Evolutionary conservation across 2,113 vertebrate genomes (phyloP), one percentile per base, ranked within the genome.

Genomic region (Trachemys scripta): DNA sequence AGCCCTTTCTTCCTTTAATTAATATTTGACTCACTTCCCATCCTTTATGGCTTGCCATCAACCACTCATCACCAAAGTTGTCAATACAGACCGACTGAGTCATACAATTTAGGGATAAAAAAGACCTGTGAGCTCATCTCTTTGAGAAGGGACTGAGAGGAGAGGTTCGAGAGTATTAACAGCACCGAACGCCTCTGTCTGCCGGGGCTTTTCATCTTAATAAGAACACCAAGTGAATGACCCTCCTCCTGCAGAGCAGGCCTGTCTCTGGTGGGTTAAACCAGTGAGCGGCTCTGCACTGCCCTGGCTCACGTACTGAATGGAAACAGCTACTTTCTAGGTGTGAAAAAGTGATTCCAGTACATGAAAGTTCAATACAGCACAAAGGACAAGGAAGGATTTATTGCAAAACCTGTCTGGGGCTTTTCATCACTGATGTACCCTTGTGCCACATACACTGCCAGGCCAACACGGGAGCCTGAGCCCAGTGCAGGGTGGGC

Each of bases 131-230:
- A 65, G 53, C 69, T 54, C 11, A 4, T 49, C 35, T 35, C 35
- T 69, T 31, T 17, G 51, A 56, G 0, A 3, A 88, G 56, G 53
- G n/a, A 0, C 9, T 38, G 56, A 17, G n/a, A 24, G 5, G 6
- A 56, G 22, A 75, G 0, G 0, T 20, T 9, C n/a, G 56, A 14
- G 29, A 8, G 25, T 45, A 19, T 56, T 57, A 50, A 7, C 51
- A 88, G 56, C 16, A 14, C 10, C 3, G 49, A 38, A 56, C 19
- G 3, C 51, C 27, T 50, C 38, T 20, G 10, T 17, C 42, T 84
- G 83, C 59, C 56, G 17, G 17, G 0, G 0, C 42, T 69, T 25
- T 85, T 19, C 29, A 9, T 6, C 42, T 27, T 45, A 45, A 45
- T 6, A 53, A 57, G 54, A 27, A 38, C 13, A 19, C n/a, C 62